These are phyloP conservation scores for Numida meleagris DNA, from an alignment of 2,113 vertebrate genomes.

Conservation along the genomic window DNA sequence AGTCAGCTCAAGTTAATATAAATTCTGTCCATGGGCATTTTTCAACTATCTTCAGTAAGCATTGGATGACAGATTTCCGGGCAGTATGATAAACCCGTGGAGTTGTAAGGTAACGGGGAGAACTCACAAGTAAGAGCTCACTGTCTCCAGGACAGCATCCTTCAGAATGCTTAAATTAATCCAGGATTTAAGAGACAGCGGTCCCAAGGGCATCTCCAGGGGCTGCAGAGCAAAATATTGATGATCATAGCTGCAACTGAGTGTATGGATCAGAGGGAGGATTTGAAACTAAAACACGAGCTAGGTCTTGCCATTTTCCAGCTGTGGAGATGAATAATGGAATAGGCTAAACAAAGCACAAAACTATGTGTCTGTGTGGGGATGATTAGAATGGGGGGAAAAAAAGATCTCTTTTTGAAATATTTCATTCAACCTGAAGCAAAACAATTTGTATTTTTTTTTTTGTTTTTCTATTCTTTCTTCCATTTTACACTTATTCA, in stretches of 20 bases:
- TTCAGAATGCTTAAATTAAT: background rate
- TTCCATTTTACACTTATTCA: background rate
- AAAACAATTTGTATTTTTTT: background rate
- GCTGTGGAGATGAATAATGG: background rate
- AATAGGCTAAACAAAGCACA: background rate
- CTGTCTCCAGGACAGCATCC: background rate
- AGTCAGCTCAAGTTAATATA: background rate
- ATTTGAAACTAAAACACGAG: background rate
- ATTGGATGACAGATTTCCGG: background rate
- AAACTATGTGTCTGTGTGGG: fast-evolving
- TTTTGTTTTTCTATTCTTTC: background rate
- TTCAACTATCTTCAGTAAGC: background rate
- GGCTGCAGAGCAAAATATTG: background rate
- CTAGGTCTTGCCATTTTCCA: background rate
- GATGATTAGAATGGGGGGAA: fast-evolving
- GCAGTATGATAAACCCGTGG: background rate
- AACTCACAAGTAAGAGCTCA: fast-evolving
- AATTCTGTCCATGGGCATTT: background rate
- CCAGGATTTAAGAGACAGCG: fast-evolving
- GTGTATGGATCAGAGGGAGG: background rate
- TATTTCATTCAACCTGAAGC: background rate
- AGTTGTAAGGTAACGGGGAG: background rate
- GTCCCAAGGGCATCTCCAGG: background rate
- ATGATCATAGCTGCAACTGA: fast-evolving
- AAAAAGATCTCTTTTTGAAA: fast-evolving